Base-by-base conservation (phyloP, 2,797 vertebrate species). In the Okamejei kenojei region DNA sequence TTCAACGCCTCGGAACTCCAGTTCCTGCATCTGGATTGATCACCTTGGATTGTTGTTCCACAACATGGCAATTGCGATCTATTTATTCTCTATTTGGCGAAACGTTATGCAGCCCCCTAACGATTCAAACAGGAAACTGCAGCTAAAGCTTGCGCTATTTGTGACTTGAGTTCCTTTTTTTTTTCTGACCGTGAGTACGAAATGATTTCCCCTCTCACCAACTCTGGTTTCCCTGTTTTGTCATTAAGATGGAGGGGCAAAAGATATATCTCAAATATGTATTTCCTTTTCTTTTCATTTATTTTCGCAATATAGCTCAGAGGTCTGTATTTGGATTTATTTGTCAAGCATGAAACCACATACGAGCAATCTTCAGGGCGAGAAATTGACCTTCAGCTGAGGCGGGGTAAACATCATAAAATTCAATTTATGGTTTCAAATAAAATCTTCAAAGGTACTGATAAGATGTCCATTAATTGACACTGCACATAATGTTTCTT, bases 31-130 rank as follows among this genome's bases (percentile, higher is more conserved):
- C 65, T 84, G 58, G 61, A 88, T 54, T 54, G 45, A 54, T 32
- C 68, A 74, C 26, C 68, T 35, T 54, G 71, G 68, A 23, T 26
- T 92, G 71, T 92, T 92, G 21, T 54, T 74, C 90, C 90, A 76
- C 21, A 76, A 58, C 71, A 92, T 76, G 23, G 38, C 38, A 76
- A 54, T 92, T 92, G 38, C 21, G 71, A 76, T 58, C 38, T 73
- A 26, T 54, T 76, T 21, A n/a, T 65, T 29, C 1, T 26, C 10
- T 68, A 61, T 58, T 45, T 84, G 23, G 38, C 35, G 71, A 91
- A 92, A 76, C 11, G 61, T 29, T 76, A 76, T 76, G 45, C 90
- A 54, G 90, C 90, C 90, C 90, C 71, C 90, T 92, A 92, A 92
- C 90, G 90, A 92, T 76, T 58, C 10, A 74, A 92, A 54, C 11